Conservation (phyloP, 2,113 vertebrate genomes). For the Zingel zingel region DNA sequence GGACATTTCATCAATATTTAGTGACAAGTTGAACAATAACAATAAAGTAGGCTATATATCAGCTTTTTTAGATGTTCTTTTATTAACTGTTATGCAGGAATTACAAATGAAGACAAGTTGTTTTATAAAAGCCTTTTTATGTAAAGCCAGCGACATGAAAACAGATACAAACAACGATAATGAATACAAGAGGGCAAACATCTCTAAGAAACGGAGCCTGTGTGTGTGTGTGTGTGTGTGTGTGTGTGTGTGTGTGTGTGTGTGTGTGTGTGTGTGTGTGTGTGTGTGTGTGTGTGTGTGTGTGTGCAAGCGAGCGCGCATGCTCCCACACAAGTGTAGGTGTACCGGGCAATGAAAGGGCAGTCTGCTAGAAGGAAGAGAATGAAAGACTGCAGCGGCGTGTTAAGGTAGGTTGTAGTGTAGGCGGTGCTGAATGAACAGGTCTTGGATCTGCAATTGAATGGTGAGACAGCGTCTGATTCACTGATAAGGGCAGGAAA, state of each 20-base stretch:
- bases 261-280: background rate
- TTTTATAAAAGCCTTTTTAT: background rate
- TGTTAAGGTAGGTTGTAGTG: slow-evolving; percentile 45
- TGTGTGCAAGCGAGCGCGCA: too few species aligned
- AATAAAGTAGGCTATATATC: slow-evolving; percentile 12
- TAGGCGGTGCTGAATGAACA: slow-evolving; percentile 52
- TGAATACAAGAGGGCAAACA: slow-evolving; percentile 33
- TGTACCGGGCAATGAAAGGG: slow-evolving; percentile 32
- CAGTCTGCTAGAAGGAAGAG: slow-evolving; percentile 43
- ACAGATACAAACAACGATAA: slow-evolving; percentile 23
- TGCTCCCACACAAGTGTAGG: slow-evolving; percentile 33
- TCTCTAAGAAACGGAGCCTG: slow-evolving; percentile 6
- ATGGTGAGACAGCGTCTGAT: slow-evolving; percentile 44
- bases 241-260: slow-evolving; percentile 19
- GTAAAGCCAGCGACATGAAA: slow-evolving; percentile 19
- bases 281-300: too few species aligned
- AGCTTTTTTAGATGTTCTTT: background rate
- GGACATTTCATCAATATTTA: slow-evolving; percentile 53
- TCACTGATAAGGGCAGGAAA: slow-evolving; percentile 26
- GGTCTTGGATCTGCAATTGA: slow-evolving; percentile 34
- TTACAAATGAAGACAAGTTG: slow-evolving; percentile 7
- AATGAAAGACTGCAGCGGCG: slow-evolving; percentile 33
- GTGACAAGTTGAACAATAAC: slow-evolving; percentile 19
- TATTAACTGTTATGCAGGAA: background rate
- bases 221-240: slow-evolving; percentile 4